Percentiles rank a stretch among this genome's conserved stretches.
Conservation (phyloP, 2,797 vertebrate species). For the Smutsia gigantea region DNA sequence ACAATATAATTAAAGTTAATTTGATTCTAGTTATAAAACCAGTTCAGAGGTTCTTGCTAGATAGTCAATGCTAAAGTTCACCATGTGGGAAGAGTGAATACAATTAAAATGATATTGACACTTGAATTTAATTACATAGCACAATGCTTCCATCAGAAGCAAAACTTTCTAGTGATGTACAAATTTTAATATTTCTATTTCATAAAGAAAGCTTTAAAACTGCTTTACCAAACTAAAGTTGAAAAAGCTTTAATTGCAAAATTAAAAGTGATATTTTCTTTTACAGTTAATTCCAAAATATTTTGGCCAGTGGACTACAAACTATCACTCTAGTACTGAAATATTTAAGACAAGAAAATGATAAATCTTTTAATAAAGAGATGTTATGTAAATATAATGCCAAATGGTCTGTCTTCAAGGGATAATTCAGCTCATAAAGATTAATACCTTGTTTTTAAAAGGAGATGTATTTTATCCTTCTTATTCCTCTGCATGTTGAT, state of each 20-base stretch:
- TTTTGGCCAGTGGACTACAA: neutral
- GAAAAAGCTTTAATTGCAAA: neutral
- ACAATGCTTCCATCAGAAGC: slow-evolving; percentile 49
- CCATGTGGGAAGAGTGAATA: slow-evolving; percentile 47
- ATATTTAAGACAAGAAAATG: neutral
- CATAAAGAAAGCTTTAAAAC: slow-evolving; percentile 4
- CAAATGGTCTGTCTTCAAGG: neutral
- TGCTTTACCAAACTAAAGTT: neutral
- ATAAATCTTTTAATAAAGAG: neutral
- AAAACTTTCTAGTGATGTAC: slow-evolving; percentile 15
- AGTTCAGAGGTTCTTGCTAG: slow-evolving; percentile 57
- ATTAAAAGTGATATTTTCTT: neutral
- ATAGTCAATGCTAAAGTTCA: slow-evolving; percentile 59
- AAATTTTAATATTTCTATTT: slow-evolving; percentile 18
- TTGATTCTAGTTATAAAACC: slow-evolving; percentile 61
- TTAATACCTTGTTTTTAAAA: neutral
- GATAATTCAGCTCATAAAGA: neutral
- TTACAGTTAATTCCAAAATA: neutral
- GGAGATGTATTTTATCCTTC: neutral
- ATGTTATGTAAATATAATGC: neutral
- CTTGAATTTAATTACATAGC: slow-evolving; percentile 71
- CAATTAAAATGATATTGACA: slow-evolving; percentile 74
- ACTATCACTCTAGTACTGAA: neutral
- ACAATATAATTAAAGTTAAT: slow-evolving; percentile 73
- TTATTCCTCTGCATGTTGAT: neutral